Conservation (phyloP, 2,113 vertebrate genomes). For the Anguilla rostrata region DNA sequence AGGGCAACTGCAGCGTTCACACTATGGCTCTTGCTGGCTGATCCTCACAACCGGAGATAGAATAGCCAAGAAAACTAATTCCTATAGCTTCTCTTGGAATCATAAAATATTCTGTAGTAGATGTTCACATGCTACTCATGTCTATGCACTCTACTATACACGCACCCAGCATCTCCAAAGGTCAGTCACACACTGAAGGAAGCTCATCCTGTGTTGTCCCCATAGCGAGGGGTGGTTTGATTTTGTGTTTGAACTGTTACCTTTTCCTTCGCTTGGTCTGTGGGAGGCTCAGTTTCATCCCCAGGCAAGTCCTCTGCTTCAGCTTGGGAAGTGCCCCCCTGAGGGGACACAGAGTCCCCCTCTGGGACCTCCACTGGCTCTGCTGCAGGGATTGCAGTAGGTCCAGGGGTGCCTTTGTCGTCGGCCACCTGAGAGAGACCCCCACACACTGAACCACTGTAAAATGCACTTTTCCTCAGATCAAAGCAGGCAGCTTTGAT, state of each 20-base stretch:
- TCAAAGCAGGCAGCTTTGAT: neutral
- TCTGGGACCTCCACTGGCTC: slow-evolving; percentile 6
- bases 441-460: slow-evolving; percentile 26
- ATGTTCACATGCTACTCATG: no score
- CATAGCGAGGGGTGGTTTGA: neutral
- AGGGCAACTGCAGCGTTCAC: no score
- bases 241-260: slow-evolving; percentile 11
- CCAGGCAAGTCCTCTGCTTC: slow-evolving; percentile 17
- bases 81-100: no score
- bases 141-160: no score
- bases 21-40: no score
- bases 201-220: neutral
- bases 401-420: neutral
- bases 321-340: slow-evolving; percentile 10
- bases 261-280: slow-evolving; percentile 9
- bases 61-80: no score
- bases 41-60: no score
- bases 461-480: neutral
- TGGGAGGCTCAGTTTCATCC: slow-evolving; percentile 8
- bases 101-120: no score
- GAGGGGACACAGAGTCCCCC: neutral
- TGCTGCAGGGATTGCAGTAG: neutral
- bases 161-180: no score
- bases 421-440: slow-evolving; percentile 44
- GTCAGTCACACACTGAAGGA: no score